Evolutionary conservation across 2,888 invertebrate species (phyloP).

Genomic region (Bellardia pandia): DNA sequence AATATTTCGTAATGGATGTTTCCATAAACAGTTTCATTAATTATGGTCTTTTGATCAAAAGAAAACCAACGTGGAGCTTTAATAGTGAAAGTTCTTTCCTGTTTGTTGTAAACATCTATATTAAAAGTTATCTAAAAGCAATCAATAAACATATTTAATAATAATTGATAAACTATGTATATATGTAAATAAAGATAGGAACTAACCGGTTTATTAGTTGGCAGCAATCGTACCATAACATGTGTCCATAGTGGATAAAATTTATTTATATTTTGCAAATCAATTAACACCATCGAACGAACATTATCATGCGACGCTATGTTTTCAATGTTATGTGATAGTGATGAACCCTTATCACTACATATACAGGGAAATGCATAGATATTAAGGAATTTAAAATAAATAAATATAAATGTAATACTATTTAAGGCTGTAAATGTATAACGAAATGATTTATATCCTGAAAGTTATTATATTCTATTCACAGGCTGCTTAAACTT

Average conservation of each 20-base stretch:
- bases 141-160: neutral
- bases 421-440: no score
- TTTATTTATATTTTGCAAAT: constrained; percentile 87
- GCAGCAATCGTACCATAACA: constrained; percentile 88
- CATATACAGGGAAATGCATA: neutral
- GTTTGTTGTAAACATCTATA: constrained; percentile 87
- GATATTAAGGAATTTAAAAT: neutral
- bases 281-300: constrained; percentile 85
- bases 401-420: no score
- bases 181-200: neutral
- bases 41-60: constrained; percentile 82
- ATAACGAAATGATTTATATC: no score
- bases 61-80: constrained; percentile 84
- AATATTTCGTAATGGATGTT: constrained; percentile 87
- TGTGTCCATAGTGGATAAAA: constrained; percentile 87
- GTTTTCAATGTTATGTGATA: constrained; percentile 86
- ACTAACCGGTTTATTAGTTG: constrained; percentile 86
- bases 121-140: constrained; percentile 86
- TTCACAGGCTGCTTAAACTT: no score
- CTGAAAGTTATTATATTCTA: no score
- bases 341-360: constrained; percentile 85
- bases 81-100: constrained; percentile 82
- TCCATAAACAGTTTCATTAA: constrained; percentile 86
- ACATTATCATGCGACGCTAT: constrained; percentile 84
- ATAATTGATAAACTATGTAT: neutral